phyloP scores from a whole-genome alignment of 2,797 vertebrate species.

The Sebastes itinus region DNA sequence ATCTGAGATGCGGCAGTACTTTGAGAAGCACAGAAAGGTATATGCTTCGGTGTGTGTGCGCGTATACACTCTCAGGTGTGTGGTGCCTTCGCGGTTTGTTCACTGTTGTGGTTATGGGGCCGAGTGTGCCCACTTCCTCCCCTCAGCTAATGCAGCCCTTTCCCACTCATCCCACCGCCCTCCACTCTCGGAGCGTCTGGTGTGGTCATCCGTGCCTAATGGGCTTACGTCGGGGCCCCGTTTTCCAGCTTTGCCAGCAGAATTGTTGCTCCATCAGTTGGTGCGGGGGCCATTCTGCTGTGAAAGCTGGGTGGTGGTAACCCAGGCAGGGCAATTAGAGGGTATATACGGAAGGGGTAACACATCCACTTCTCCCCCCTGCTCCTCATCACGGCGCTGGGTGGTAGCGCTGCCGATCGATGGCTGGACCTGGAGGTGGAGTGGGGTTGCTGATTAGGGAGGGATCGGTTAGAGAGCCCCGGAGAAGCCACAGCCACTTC shows the following conservation, averaged over 20 bases:
- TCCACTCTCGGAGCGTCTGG: conserved; percentile 23
- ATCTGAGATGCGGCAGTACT: conserved; percentile 62
- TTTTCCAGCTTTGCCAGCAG: conserved; percentile 63
- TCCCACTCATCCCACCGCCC: conserved; percentile 23
- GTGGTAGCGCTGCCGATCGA: conserved; percentile 61
- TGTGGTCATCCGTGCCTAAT: conserved; percentile 68
- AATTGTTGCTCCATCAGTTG: conserved; percentile 57
- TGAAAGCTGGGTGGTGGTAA: conserved; percentile 40
- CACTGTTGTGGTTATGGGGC: conserved; percentile 49
- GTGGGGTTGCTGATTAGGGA: conserved; percentile 70
- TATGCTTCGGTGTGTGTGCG: conserved; percentile 23
- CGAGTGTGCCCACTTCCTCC: conserved; percentile 60
- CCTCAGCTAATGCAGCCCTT: conserved; percentile 50
- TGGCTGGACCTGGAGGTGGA: conserved; percentile 57
- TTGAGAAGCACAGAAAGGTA: conserved; percentile 55
- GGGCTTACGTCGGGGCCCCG: conserved; percentile 40
- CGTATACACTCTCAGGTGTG: conserved; percentile 48
- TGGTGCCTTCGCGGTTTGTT: conserved; percentile 56
- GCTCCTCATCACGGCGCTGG: conserved; percentile 49
- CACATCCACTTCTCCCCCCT: conserved; percentile 50
- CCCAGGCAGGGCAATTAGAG: conserved; percentile 75
- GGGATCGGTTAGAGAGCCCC: conserved; percentile 54
- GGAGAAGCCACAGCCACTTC: conserved; percentile 61
- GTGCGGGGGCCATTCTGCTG: conserved; percentile 47
- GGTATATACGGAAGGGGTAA: conserved; percentile 64